Conservation (phyloP, 2,888 invertebrate species). For the Papilio elwesi region DNA sequence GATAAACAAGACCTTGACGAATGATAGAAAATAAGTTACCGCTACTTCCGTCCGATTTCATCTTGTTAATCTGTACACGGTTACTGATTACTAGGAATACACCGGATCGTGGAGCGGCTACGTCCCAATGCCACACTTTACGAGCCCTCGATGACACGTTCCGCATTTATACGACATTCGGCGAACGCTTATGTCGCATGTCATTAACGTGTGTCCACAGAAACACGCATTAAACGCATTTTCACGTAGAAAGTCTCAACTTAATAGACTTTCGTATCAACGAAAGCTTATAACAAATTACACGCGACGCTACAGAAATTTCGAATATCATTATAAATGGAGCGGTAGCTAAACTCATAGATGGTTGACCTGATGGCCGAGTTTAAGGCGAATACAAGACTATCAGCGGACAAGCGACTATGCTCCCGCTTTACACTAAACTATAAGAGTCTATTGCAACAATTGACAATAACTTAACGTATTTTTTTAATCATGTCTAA, state of each 20-base stretch:
- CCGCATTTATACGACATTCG: slow-evolving; percentile 32
- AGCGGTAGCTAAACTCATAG: slow-evolving; percentile 11
- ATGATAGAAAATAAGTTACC: slow-evolving; percentile 15
- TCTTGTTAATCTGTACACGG: slow-evolving; percentile 20
- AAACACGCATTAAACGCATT: slow-evolving; percentile 31
- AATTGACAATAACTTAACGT: slow-evolving; percentile 1
- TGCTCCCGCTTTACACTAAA: slow-evolving; percentile 17
- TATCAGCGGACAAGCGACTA: slow-evolving; percentile 11
- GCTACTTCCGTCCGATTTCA: slow-evolving; percentile 21
- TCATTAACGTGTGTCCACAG: slow-evolving; percentile 35
- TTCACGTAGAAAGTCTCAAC: slow-evolving; percentile 35
- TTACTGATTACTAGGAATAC: slow-evolving; percentile 28
- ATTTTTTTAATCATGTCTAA: neutral
- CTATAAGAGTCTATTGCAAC: slow-evolving; percentile 8
- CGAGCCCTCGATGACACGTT: slow-evolving; percentile 32
- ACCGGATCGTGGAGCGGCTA: slow-evolving; percentile 16
- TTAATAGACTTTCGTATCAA: slow-evolving; percentile 29
- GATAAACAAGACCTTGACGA: slow-evolving; percentile 15
- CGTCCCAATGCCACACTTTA: slow-evolving; percentile 36
- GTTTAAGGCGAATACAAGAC: slow-evolving; percentile 17
- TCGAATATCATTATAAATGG: slow-evolving; percentile 22
- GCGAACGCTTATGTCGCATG: slow-evolving; percentile 28
- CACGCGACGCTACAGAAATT: slow-evolving; percentile 21
- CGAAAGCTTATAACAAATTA: slow-evolving; percentile 33
- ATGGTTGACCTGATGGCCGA: slow-evolving; percentile 29